phyloP scores from a whole-genome alignment of 2,888 invertebrate genomes.

The Drosophila neoperkinsi region DNA sequence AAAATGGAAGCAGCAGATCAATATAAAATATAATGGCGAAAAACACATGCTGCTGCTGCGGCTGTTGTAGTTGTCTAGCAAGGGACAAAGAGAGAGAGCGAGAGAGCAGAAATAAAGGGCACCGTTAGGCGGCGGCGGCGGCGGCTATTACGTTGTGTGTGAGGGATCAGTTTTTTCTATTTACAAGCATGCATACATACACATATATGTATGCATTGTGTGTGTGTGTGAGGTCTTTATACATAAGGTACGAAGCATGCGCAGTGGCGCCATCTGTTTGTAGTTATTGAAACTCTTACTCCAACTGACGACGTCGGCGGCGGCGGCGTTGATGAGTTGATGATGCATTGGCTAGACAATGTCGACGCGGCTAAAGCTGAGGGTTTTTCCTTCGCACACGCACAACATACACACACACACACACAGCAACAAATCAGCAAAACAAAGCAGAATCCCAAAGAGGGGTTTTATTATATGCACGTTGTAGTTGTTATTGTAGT shows the following conservation, averaged over 20 bases:
- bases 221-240: constrained; percentile 27
- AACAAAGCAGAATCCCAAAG: constrained; percentile 30
- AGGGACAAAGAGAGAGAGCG: constrained; percentile 22
- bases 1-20: constrained; percentile 67
- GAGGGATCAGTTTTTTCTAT: constrained; percentile 73
- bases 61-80: constrained; percentile 12
- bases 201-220: constrained; percentile 5
- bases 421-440: constrained; percentile 13
- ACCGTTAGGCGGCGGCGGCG: constrained; percentile 59
- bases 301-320: constrained; percentile 36
- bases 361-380: constrained; percentile 21
- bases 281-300: constrained; percentile 55
- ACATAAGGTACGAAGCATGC: constrained; percentile 67
- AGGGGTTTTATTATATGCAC: constrained; percentile 54
- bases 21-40: constrained; percentile 60
- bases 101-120: constrained; percentile 47
- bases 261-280: constrained; percentile 64
- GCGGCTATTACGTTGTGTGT: constrained; percentile 34
- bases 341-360: constrained; percentile 69
- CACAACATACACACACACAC: not conserved
- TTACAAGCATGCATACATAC: constrained; percentile 42
- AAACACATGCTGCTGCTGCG: constrained; percentile 35
- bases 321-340: constrained; percentile 11
- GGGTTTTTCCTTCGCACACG: constrained; percentile 66
- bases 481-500: constrained; percentile 51